Evolutionary conservation across 2,113 vertebrate species (phyloP), one percentile per base, ranked within the genome.

Genomic region (Leptobrachium leishanense): DNA sequence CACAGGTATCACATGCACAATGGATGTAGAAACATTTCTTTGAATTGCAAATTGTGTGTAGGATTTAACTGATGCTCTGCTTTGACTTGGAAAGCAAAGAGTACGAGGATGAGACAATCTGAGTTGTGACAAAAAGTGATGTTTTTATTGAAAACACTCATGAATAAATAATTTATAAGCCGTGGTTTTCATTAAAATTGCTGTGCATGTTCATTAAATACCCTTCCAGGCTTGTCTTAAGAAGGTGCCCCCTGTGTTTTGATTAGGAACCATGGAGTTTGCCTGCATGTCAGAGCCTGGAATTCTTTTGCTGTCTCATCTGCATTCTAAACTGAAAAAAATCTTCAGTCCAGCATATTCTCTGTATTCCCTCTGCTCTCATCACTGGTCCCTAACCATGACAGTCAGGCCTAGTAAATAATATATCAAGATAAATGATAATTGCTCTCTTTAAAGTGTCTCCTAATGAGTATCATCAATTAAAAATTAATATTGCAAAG

Each of bases 371-470:
- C 82, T 85, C 84, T 85, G 86, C 77, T 89, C 92, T 90, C 91
- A 90, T 94, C 91, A 92, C 77, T 85, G 87, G 91, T 93, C 92
- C 90, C 95, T 92, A 93, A 93, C 90, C 91, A 91, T 90, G 95
- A 96, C 94, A 96, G 93, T 90, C 91, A 96, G 91, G 91, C 92
- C 95, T 96, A 90, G 93, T 98, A 97, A 99, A 98, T 98, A 98
- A 98, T 98, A 97, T 96, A 99, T 98, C 94, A 98, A 96, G 96
- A 98, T 97, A 97, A 98, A 98, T 96, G 95, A 97, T 97, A 97
- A 98, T 97, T 97, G 94, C 94, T 93, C 91, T 83, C 85, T 92
- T 96, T 97, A 95, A 93, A 93, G 87, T 93, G 89, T 93, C 91
- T 93, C 92, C 92, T 98, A 98, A 99, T 97, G 96, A 99, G 94